These are phyloP conservation scores for Beris morrisii DNA, from an alignment of 2,888 invertebrate species.

Conservation along the genomic window DNA sequence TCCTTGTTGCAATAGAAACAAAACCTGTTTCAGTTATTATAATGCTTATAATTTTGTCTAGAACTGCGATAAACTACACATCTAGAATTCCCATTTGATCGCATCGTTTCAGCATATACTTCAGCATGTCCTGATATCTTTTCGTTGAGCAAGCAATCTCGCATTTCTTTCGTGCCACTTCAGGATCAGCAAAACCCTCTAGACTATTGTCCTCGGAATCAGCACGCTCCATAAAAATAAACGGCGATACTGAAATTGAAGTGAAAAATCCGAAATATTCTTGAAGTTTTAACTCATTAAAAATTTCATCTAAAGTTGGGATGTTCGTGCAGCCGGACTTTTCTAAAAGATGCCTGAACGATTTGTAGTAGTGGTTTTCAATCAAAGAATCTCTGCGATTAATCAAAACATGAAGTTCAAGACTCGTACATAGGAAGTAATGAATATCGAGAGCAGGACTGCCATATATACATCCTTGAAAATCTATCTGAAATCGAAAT, in stretches of 20 bases:
- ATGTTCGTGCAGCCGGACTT: slow-evolving; percentile 29
- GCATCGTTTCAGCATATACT: slow-evolving; percentile 47
- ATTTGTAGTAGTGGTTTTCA: slow-evolving; percentile 27
- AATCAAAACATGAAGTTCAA: slow-evolving; percentile 47
- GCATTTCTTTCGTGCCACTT: slow-evolving; percentile 49
- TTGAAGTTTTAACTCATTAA: slow-evolving; percentile 46
- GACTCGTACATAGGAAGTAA: slow-evolving; percentile 54
- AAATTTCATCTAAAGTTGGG: slow-evolving; percentile 46
- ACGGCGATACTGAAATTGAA: slow-evolving; percentile 15
- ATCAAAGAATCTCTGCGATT: slow-evolving; percentile 46
- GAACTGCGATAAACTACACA: too few species aligned
- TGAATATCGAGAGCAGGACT: slow-evolving; percentile 55
- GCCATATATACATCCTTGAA: slow-evolving; percentile 52
- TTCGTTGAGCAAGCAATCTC: slow-evolving; percentile 52
- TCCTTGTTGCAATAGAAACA: too few species aligned
- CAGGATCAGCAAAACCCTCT: slow-evolving; percentile 49
- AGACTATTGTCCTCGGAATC: slow-evolving; percentile 51
- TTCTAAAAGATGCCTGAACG: slow-evolving; percentile 1
- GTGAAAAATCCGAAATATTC: slow-evolving; percentile 51
- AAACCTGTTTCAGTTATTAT: too few species aligned
- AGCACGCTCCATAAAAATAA: slow-evolving; percentile 50
- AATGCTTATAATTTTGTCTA: too few species aligned
- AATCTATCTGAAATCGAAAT: slow-evolving; percentile 49
- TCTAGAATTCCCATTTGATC: slow-evolving; percentile 49
- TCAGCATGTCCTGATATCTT: slow-evolving; percentile 48